Conservation (phyloP, 2,888 invertebrate species). For the Limnephilus lunatus region DNA sequence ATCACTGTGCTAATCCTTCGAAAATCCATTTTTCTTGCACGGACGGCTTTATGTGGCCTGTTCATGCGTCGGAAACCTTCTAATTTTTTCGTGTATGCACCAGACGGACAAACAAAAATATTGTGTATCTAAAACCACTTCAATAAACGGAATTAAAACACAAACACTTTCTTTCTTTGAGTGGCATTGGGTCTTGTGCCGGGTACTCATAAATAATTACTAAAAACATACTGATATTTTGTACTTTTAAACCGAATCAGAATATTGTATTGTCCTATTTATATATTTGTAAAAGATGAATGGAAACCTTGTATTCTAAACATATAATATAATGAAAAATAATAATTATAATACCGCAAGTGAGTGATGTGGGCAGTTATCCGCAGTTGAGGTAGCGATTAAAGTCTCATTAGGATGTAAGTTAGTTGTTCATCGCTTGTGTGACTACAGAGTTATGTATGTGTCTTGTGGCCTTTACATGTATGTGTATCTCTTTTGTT, state of each 20-base stretch:
- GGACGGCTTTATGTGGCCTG: no score
- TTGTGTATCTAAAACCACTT: no score
- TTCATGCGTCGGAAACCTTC: no score
- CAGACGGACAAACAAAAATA: no score
- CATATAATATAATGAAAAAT: conserved; percentile 53
- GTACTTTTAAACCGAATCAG: conserved; percentile 10
- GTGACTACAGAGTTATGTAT: conserved; percentile 64
- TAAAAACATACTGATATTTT: conserved; percentile 31
- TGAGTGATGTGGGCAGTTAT: conserved; percentile 39
- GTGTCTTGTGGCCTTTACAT: conserved; percentile 66
- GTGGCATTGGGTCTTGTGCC: no score
- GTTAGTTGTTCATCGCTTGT: conserved; percentile 62
- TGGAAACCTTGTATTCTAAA: conserved; percentile 51
- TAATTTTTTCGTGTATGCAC: no score
- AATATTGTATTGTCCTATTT: conserved; percentile 52
- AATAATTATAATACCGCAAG: conserved; percentile 45
- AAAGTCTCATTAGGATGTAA: conserved; percentile 43
- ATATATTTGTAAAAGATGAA: conserved; percentile 56
- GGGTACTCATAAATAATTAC: not conserved
- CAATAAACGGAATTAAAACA: no score
- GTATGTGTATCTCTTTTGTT: conserved; percentile 53
- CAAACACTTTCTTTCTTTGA: no score
- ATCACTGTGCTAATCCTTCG: no score
- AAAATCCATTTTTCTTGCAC: no score
- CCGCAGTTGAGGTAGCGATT: conserved; percentile 15